Conservation (phyloP, 2,888 invertebrate genomes). For the Hyposoter dolosus region DNA sequence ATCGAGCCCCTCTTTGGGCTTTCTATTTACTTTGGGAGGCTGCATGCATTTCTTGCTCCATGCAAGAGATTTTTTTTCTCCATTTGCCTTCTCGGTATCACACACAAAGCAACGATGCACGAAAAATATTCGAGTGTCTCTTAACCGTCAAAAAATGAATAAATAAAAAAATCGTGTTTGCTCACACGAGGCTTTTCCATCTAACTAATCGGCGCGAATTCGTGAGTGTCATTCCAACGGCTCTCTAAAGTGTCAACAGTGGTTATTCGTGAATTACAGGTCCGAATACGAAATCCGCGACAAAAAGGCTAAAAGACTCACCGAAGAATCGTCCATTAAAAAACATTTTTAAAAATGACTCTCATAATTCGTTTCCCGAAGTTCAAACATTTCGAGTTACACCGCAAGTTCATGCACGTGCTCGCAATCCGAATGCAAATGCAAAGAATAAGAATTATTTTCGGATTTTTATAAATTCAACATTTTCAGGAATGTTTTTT, state of each 20-base stretch:
- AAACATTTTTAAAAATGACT: not conserved
- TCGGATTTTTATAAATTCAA: not conserved
- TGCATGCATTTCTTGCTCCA: slow-evolving; percentile 41
- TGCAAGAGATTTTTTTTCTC: slow-evolving; percentile 12
- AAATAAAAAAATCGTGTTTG: slow-evolving; percentile 12
- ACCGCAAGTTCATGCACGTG: not conserved
- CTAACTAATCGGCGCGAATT: not conserved
- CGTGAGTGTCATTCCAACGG: not conserved
- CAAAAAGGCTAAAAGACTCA: too few species aligned
- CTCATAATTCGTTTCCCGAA: not conserved
- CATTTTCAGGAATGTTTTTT: not conserved
- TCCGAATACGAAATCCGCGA: too few species aligned
- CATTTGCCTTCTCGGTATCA: not conserved
- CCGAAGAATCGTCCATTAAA: too few species aligned
- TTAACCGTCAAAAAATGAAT: slow-evolving; percentile 14
- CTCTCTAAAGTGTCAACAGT: not conserved
- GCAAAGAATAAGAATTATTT: not conserved
- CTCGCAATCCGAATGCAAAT: not conserved
- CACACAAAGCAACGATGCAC: slow-evolving; percentile 14
- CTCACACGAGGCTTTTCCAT: not conserved
- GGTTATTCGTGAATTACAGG: not conserved
- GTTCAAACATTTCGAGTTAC: not conserved
- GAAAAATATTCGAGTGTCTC: slow-evolving; percentile 37
- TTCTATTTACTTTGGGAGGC: slow-evolving; percentile 54
- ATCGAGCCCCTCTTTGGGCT: slow-evolving; percentile 15